phyloP scores from a whole-genome alignment of 2,113 vertebrate genomes.

The Thunnus thynnus region DNA sequence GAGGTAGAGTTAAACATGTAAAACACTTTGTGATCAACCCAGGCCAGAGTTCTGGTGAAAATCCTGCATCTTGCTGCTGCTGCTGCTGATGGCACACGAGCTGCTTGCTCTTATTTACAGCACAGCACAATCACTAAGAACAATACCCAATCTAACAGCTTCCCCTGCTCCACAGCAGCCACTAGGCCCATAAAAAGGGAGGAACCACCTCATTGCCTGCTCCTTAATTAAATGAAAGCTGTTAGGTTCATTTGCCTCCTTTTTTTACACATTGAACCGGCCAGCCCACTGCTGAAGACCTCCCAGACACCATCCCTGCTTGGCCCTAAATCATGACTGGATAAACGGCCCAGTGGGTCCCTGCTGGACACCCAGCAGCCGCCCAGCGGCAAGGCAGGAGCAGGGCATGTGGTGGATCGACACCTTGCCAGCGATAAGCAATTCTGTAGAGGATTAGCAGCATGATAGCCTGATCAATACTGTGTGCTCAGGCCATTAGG shows the following conservation, averaged over 20 bases:
- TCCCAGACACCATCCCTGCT: conserved; percentile 82
- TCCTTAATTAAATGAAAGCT: conserved; percentile 95
- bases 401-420: conserved; percentile 89
- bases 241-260: conserved; percentile 85
- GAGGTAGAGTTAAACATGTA: conserved; percentile 13
- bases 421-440: conserved; percentile 94
- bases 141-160: conserved; percentile 82
- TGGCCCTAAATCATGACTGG: conserved; percentile 89
- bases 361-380: conserved; percentile 70
- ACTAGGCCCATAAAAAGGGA: conserved; percentile 84
- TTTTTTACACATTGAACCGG: conserved; percentile 80
- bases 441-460: conserved; percentile 98
- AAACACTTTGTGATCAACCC: conserved; percentile 50
- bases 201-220: conserved; percentile 85
- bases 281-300: conserved; percentile 78
- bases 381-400: conserved; percentile 71
- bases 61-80: conserved; percentile 37
- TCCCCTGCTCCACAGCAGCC: conserved; percentile 79
- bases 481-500: conserved; percentile 92
- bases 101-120: conserved; percentile 88
- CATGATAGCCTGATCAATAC: conserved; percentile 99
- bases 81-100: conserved; percentile 40
- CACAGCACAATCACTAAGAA: conserved; percentile 80
- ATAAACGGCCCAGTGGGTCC: conserved; percentile 86
- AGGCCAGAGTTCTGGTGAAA: conserved; percentile 52